These are phyloP conservation scores for Drosophila micromelanica DNA, from an alignment of 1,140 invertebrate genomes.

Conservation along the genomic window DNA sequence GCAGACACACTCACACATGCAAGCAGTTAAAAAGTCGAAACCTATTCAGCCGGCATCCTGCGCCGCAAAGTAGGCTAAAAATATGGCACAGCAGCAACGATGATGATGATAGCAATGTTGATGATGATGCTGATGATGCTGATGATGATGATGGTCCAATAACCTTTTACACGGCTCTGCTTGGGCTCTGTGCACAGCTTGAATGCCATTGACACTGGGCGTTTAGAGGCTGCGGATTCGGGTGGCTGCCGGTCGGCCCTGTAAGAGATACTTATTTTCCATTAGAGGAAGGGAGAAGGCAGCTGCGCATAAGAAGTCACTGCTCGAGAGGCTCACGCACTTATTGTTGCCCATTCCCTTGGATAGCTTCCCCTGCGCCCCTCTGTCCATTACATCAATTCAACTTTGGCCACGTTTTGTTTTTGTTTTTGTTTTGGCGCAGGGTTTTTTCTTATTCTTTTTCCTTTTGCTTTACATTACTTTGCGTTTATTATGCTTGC, in stretches of 20 bases:
- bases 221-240: conserved; percentile 41
- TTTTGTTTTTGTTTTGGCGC: conserved; percentile 42
- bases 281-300: conserved; percentile 1
- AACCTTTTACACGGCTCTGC: conserved; percentile 48
- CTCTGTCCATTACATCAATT: not conserved
- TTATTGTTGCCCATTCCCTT: conserved; percentile 42
- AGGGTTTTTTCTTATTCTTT: conserved; percentile 9
- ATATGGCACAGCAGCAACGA: conserved; percentile 59
- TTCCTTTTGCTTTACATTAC: conserved; percentile 20
- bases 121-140: conserved; percentile 15
- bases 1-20: conserved; percentile 15
- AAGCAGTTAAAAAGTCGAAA: conserved; percentile 39
- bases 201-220: conserved; percentile 75
- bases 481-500: conserved; percentile 24
- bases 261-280: conserved; percentile 39
- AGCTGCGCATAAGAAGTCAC: conserved; percentile 55
- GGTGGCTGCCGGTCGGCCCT: conserved; percentile 42
- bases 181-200: conserved; percentile 39
- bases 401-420: conserved; percentile 27
- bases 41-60: conserved; percentile 38
- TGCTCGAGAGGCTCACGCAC: conserved; percentile 68
- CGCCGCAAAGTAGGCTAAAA: conserved; percentile 78
- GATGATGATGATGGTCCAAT: conserved; percentile 54
- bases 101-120: not conserved
- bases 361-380: not conserved